These are phyloP conservation scores for Tolypeutes matacus DNA, from an alignment of 2,797 vertebrate genomes.

Conservation along the genomic window DNA sequence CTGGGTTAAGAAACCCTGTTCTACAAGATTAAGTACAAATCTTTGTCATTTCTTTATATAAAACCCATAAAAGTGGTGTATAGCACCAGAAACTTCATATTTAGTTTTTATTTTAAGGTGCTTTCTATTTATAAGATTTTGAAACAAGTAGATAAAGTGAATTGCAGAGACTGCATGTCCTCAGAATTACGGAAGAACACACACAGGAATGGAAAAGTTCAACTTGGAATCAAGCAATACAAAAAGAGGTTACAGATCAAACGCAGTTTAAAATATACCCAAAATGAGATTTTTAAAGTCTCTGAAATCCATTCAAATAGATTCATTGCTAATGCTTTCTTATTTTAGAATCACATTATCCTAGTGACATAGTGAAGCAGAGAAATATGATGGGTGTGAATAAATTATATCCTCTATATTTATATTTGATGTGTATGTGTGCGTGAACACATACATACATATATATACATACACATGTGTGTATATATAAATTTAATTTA, in stretches of 20 bases:
- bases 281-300: constrained; percentile 53
- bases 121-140: background rate
- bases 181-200: background rate
- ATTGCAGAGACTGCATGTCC: background rate
- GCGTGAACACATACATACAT: too few relatives aligned
- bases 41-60: background rate
- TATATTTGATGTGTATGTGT: background rate
- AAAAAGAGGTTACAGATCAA: background rate
- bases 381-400: background rate
- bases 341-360: constrained; percentile 61
- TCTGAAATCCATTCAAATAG: constrained; percentile 48
- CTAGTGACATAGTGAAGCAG: background rate
- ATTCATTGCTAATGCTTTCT: constrained; percentile 15
- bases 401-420: constrained; percentile 1
- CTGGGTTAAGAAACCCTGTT: background rate
- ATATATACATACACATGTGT: too few relatives aligned
- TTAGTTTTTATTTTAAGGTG: constrained; percentile 18
- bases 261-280: constrained; percentile 24
- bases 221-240: constrained; percentile 1
- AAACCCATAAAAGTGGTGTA: background rate
- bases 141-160: background rate
- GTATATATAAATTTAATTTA: background rate
- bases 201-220: constrained; percentile 33
- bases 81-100: background rate
- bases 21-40: background rate